A percentile compares a stretch with the other conserved stretches of the same genome.
Conservation (phyloP, 1,140 invertebrate species). For the Bombus picipes region DNA sequence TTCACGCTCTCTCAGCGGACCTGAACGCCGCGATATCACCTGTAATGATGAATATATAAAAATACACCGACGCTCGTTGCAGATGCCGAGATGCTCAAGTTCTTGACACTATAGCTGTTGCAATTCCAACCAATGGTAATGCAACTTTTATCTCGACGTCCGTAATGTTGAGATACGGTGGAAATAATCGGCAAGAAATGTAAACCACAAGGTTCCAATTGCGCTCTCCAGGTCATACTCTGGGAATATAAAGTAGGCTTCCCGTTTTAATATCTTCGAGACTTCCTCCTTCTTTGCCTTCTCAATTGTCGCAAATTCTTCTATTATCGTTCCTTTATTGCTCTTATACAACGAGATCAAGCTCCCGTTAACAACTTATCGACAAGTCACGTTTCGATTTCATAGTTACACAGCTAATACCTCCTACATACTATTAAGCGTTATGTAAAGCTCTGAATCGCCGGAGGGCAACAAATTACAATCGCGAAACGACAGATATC, state of each 20-base stretch:
- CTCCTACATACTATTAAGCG: neutral
- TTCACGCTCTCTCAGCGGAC: slow-evolving; percentile 31
- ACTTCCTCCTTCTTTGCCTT: neutral
- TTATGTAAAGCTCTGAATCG: neutral
- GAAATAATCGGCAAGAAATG: neutral
- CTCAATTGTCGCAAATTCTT: neutral
- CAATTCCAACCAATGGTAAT: neutral
- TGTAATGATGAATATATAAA: slow-evolving; percentile 58
- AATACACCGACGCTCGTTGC: slow-evolving; percentile 24
- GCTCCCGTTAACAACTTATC: neutral
- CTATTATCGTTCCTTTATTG: neutral
- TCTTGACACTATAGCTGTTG: neutral
- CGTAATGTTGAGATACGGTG: neutral
- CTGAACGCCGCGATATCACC: slow-evolving; percentile 48
- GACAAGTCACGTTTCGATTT: neutral
- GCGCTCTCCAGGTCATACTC: neutral
- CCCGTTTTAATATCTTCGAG: neutral
- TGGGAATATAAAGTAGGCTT: neutral
- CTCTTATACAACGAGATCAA: neutral
- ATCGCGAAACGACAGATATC: neutral
- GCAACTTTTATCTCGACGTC: neutral
- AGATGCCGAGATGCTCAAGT: neutral
- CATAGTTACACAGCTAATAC: neutral
- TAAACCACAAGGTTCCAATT: neutral
- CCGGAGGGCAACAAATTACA: slow-evolving; percentile 30